A percentile compares a stretch with the other conserved stretches of the same genome.
Conservation (phyloP, 2,113 vertebrate genomes). For the Amazona vittata region DNA sequence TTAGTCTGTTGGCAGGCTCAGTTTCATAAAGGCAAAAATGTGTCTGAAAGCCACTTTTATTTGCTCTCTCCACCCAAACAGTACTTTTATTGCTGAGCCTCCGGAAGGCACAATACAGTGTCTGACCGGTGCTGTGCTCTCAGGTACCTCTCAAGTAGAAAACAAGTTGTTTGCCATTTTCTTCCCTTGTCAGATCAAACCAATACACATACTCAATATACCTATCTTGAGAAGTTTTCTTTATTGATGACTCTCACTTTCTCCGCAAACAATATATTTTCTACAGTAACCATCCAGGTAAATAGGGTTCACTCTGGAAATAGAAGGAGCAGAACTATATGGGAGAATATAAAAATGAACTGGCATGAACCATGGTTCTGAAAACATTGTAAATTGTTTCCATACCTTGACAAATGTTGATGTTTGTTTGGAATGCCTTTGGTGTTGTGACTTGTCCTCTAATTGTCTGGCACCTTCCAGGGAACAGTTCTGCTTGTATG, state of each 20-base stretch:
- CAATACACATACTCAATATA: constrained; percentile 37
- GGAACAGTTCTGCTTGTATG: background rate
- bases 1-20: background rate
- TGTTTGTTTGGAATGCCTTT: background rate
- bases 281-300: constrained; percentile 12
- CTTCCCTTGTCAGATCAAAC: constrained; percentile 45
- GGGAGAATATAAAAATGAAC: constrained; percentile 59
- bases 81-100: constrained; percentile 9
- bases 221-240: constrained; percentile 53
- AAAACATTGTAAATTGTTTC: constrained; percentile 67
- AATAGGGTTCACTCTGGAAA: constrained; percentile 63
- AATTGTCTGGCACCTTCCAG: constrained; percentile 15
- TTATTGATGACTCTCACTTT: constrained; percentile 64
- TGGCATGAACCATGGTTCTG: constrained; percentile 46
- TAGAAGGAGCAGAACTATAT: constrained; percentile 47
- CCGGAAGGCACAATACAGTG: background rate
- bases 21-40: background rate
- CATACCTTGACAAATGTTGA: constrained; percentile 50
- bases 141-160: constrained; percentile 25
- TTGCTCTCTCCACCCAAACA: background rate
- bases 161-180: constrained; percentile 57
- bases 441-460: constrained; percentile 26
- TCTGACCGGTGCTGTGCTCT: background rate
- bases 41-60: background rate
- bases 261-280: constrained; percentile 66